Conservation (phyloP, 30 jellyfish, hydroid and myxozoan species). For the Calvadosia cruxmelitensis region DNA sequence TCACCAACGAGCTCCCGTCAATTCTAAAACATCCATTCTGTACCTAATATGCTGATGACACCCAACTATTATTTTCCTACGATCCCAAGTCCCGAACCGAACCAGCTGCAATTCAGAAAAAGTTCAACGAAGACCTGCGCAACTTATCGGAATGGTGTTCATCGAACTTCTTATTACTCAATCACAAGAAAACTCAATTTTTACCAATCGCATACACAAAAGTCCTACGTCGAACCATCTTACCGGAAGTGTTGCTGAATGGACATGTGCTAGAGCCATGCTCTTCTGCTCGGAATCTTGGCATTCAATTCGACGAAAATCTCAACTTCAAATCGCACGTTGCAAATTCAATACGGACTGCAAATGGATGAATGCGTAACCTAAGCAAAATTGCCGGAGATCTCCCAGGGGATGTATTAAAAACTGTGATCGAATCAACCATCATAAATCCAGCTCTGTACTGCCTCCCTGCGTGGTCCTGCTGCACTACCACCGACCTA, state of each 20-base stretch:
- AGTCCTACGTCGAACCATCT: not conserved
- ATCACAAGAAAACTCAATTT: not conserved
- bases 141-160: no score
- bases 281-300: not conserved
- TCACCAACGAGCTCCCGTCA: conserved; percentile 6
- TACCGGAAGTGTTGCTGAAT: not conserved
- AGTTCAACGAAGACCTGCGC: no score
- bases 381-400: no score
- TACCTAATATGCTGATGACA: conserved; percentile 13
- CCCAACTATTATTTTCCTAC: no score
- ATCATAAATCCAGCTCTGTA: not conserved
- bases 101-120: no score
- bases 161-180: not conserved
- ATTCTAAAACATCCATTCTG: not conserved
- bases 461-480: not conserved
- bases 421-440: not conserved
- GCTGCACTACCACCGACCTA: not conserved
- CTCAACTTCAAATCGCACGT: no score
- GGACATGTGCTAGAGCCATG: conserved; percentile 3
- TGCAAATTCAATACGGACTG: no score
- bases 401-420: no score
- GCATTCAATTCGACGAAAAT: no score
- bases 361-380: no score
- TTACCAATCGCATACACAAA: not conserved
- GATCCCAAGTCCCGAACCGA: no score